Conservation (phyloP, 2,797 vertebrate genomes). For the Kryptopterus vitreolus region DNA sequence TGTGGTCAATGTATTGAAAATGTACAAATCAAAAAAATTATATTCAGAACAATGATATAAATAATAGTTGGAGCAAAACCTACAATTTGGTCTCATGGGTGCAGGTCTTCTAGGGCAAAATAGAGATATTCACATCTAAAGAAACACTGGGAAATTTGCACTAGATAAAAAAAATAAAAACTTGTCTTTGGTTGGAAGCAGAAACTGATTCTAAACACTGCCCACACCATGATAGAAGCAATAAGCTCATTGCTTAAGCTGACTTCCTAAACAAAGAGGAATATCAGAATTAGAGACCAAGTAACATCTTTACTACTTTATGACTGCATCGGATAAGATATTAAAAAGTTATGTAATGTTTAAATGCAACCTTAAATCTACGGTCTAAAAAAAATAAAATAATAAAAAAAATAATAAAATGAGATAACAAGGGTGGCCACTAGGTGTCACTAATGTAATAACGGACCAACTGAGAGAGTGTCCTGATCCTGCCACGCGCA, state of each 20-base stretch:
- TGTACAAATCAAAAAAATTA: background rate
- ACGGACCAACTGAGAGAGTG: background rate
- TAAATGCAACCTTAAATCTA: slow-evolving; percentile 5
- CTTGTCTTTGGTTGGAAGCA: slow-evolving; percentile 39
- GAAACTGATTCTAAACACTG: slow-evolving; percentile 17
- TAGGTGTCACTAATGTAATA: slow-evolving; percentile 17
- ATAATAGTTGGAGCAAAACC: background rate
- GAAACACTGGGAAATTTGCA: slow-evolving; percentile 21
- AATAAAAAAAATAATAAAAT: background rate
- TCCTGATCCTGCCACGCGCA: slow-evolving; percentile 8
- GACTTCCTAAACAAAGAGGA: slow-evolving; percentile 7
- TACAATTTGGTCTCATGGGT: slow-evolving; percentile 4
- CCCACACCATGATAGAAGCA: slow-evolving; percentile 2
- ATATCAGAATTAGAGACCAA: background rate
- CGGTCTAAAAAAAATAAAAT: background rate
- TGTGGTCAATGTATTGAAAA: slow-evolving; percentile 1
- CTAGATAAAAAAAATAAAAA: slow-evolving; percentile 12
- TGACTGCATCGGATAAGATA: background rate
- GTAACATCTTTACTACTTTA: slow-evolving; percentile 7
- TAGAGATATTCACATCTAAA: slow-evolving; percentile 19
- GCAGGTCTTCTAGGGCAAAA: slow-evolving; percentile 9
- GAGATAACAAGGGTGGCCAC: slow-evolving; percentile 2
- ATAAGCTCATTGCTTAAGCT: background rate
- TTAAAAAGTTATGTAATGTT: background rate
- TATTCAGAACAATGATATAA: background rate